Evolutionary conservation across 1,140 invertebrate species (phyloP), one percentile per base, ranked within the genome.

Genomic region (Bathynomus jamesi): DNA sequence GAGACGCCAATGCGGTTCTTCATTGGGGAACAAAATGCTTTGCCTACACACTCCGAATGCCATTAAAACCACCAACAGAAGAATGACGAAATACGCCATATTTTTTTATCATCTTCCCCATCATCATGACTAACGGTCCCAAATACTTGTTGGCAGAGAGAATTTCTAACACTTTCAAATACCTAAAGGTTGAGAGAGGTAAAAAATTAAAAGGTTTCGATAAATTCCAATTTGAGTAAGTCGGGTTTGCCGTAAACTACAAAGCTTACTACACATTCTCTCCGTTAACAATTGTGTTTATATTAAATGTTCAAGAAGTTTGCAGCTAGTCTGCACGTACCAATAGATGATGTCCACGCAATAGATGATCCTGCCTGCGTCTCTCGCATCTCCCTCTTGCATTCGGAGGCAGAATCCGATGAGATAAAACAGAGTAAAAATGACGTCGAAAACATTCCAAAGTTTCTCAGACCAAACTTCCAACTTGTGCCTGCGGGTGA

Each of bases 81-180:
- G 88, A 63, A 98, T 93, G 68, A 98, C 91, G 82, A 98, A 98
- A 82, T 96, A 97, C 79, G 93, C 91, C 91, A 94, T 94, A 78
- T 94, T 93, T 83, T n/a, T 94, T 93, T 30, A 98, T 93, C 95
- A 98, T 96, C 85, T 98, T 97, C 30, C 93, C 94, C 89, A 96
- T 96, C 94, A 97, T 97, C 28, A 94, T 96, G 65, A 99, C 94
- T 80, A 98, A 86, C 64, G 96, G 96, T 84, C 96, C 75, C 4
- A 97, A 87, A 84, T 96, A 96, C 84, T 96, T 96, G 83, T 96
- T 96, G 65, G 98, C 95, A 27, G 92, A 92, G 72, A 99, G 86
- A 80, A 98, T 95, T 81, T 97, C 96, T n/a, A 98, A 85, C 81
- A 98, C 93, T 72, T 95, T 85, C 69, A 98, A 87, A 82, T 97